Conservation (phyloP, 2,113 vertebrate species). For the Phyllostomus discolor region DNA sequence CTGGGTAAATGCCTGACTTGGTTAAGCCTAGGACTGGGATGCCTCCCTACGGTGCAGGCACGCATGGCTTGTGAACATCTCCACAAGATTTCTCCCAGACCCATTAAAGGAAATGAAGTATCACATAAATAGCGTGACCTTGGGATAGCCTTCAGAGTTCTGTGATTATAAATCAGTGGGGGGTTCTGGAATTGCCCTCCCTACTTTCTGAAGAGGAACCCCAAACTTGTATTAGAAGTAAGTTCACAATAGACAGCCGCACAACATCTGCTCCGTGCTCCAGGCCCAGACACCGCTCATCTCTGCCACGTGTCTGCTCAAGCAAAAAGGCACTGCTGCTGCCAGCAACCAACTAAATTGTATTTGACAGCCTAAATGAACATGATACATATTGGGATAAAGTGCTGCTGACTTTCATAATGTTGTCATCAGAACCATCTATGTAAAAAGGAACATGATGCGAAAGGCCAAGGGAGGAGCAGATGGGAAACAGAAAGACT, state of each 20-base stretch:
- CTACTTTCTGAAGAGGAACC: background rate
- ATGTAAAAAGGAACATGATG: background rate
- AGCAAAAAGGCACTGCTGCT: background rate
- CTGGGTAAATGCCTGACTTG: background rate
- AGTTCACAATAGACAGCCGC: background rate
- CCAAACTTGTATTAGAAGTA: background rate
- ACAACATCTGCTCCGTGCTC: background rate
- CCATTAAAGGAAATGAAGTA: background rate
- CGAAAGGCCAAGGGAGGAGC: background rate
- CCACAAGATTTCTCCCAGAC: background rate
- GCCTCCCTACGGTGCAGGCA: fast-evolving
- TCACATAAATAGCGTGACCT: background rate
- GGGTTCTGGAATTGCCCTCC: background rate
- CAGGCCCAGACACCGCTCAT: background rate
- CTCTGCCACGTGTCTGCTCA: background rate
- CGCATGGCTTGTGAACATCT: background rate
- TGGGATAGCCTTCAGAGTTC: background rate
- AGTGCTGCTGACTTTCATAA: slow-evolving; percentile 1
- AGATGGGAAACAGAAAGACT: background rate
- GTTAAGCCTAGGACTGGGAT: background rate
- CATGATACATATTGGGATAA: slow-evolving; percentile 23
- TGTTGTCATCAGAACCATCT: background rate
- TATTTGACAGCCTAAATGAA: slow-evolving; percentile 53
- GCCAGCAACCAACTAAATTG: slow-evolving; percentile 26
- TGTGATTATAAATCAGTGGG: background rate